Percentiles rank a stretch among this genome's conserved stretches.
phyloP scores from a whole-genome alignment of 2,888 invertebrate species.

The Anaspis maculata region DNA sequence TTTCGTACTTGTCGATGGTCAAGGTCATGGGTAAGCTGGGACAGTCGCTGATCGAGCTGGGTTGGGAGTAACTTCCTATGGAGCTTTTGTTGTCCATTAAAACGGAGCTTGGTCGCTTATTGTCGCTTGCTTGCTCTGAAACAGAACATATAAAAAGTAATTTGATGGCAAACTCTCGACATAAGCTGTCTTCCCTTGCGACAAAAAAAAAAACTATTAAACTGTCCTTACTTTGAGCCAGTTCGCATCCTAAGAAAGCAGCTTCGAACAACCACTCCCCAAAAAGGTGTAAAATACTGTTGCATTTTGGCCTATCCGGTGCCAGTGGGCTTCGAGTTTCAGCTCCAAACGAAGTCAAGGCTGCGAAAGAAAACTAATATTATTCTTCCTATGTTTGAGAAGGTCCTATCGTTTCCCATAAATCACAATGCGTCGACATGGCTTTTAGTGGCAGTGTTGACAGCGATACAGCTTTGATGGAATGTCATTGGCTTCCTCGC shows the following conservation, averaged over 20 bases:
- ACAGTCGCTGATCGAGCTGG: constrained; percentile 57
- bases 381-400: too few species aligned
- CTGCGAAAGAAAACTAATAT: constrained; percentile 40
- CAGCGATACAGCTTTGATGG: too few species aligned
- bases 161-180: too few species aligned
- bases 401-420: too few species aligned
- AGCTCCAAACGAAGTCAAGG: constrained; percentile 48
- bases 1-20: constrained; percentile 70
- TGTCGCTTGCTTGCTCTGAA: constrained; percentile 37
- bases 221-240: constrained; percentile 41
- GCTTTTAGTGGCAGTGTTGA: too few species aligned
- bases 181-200: too few species aligned
- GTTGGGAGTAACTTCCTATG: constrained; percentile 51
- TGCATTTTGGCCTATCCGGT: constrained; percentile 78
- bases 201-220: too few species aligned
- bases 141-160: constrained; percentile 6
- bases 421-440: too few species aligned
- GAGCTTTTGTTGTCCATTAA: constrained; percentile 53
- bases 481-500: too few species aligned
- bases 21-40: constrained; percentile 60
- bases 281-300: constrained; percentile 90
- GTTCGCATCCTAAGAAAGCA: constrained; percentile 77
- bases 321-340: constrained; percentile 51
- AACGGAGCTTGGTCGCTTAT: constrained; percentile 58
- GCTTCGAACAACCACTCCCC: constrained; percentile 97